Base-by-base conservation (phyloP, 2,797 vertebrate species). In the Gallinago nigripennis region DNA sequence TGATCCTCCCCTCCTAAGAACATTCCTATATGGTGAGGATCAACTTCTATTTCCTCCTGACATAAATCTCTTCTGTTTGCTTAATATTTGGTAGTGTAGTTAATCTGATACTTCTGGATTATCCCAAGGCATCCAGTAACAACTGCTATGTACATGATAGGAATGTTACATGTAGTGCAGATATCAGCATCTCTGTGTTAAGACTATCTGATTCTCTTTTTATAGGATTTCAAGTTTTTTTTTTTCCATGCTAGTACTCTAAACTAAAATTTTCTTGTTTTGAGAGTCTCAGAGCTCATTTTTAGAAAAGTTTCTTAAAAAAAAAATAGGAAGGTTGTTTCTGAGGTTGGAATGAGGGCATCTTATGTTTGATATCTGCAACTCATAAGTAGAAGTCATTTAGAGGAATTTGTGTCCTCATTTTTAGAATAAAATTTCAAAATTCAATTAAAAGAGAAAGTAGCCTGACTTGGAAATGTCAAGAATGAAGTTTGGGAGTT, bases 1-100 rank as follows among this genome's bases (percentile, higher is more conserved):
- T 87, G 75, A 92, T 89, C 92, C 64, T 95, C 86, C 60, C 71
- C 77, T 94, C 90, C 31, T 75, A 68, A 87, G 56, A 95, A 94
- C 82, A 94, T 91, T 95, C 88, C 60, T 82, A 71, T 33, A 25
- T 1, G 9, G 54, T 82, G 69, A 95, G 37, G 17, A 71, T 82
- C 81, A 93, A 46, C 21, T 90, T 94, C 68, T 82, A 65, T 94
- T 94, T 95, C 53, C 88, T 92, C 57, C 45, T 66, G 48, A 82
- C 60, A 93, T 87, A 91, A 96, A 89, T 95, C 61, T 89, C 65
- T 82, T 66, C 43, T 92, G 16, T 71, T 90, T 92, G 31, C 64
- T 82, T 88, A 82, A 68, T 86, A 75, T 68, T 90, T 81, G 48
- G 25, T 82, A 66, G 17, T 39, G n/a, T 63, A 83, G 39, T 72